Conservation (phyloP, 1,140 invertebrate species). For the Maconellicoccus hirsutus region DNA sequence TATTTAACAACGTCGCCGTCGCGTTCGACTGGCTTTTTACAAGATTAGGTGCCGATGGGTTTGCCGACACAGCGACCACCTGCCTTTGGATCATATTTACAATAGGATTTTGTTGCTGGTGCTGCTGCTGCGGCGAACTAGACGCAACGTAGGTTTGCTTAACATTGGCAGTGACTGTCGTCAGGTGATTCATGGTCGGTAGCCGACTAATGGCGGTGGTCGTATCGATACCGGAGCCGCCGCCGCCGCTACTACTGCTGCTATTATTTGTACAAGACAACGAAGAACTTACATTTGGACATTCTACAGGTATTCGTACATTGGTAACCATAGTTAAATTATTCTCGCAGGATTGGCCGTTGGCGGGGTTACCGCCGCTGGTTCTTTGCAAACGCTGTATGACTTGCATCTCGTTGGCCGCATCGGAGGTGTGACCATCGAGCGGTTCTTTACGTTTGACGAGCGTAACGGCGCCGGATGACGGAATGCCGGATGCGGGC, state of each 20-base stretch:
- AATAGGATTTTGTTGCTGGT: not conserved
- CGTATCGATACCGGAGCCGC: not conserved
- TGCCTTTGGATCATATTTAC: too few species aligned
- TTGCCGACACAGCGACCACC: not conserved
- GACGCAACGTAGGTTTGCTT: not conserved
- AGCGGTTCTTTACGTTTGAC: too few species aligned
- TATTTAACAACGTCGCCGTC: conserved; percentile 19
- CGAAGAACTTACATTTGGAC: not conserved
- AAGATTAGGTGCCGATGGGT: conserved; percentile 23
- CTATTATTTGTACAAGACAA: too few species aligned
- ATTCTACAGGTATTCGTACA: not conserved
- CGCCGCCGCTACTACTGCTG: not conserved
- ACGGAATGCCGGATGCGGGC: conserved; percentile 15
- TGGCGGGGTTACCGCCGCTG: not conserved
- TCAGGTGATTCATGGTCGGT: not conserved
- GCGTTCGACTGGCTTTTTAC: conserved; percentile 17
- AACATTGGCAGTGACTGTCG: not conserved
- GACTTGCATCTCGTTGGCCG: not conserved
- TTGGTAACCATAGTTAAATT: conserved; percentile 4
- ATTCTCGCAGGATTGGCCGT: not conserved
- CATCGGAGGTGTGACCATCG: not conserved
- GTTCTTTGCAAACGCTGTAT: not conserved
- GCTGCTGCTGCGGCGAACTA: too few species aligned
- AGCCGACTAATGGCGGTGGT: not conserved
- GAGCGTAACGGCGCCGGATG: conserved; percentile 23